These are phyloP conservation scores for Trachelus tabidus DNA, from an alignment of 2,888 invertebrate species.

Conservation along the genomic window DNA sequence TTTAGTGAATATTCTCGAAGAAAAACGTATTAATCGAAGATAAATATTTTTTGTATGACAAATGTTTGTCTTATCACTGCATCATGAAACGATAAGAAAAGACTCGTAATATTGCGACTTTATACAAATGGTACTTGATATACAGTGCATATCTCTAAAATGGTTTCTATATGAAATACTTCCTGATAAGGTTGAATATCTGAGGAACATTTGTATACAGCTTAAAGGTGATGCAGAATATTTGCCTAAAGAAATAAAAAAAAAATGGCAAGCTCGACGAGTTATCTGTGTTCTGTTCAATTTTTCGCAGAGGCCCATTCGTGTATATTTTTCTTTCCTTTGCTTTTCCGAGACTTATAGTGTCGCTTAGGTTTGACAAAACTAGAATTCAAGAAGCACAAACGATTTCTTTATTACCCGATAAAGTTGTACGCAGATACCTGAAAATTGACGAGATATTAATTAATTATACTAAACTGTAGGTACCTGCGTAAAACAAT, in stretches of 20 bases:
- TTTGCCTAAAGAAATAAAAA: neutral
- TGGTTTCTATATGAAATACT: neutral
- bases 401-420: neutral
- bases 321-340: neutral
- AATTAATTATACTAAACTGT: neutral
- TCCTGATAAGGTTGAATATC: neutral
- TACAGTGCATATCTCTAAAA: neutral
- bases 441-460: neutral
- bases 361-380: neutral
- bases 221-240: neutral
- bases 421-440: neutral
- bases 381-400: neutral
- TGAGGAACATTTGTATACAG: neutral
- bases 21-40: neutral
- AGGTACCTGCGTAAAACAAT: neutral
- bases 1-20: neutral
- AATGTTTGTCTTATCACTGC: neutral
- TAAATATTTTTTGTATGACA: neutral
- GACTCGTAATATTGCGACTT: neutral
- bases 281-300: neutral
- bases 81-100: neutral
- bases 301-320: neutral
- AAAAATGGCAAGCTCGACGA: conserved; percentile 1
- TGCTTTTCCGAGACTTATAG: neutral
- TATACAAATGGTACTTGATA: neutral